Percentiles rank a stretch among this genome's conserved stretches.
These are phyloP conservation scores for Phaenicophaeus curvirostris DNA, from an alignment of 2,797 vertebrate species.

Conservation along the genomic window DNA sequence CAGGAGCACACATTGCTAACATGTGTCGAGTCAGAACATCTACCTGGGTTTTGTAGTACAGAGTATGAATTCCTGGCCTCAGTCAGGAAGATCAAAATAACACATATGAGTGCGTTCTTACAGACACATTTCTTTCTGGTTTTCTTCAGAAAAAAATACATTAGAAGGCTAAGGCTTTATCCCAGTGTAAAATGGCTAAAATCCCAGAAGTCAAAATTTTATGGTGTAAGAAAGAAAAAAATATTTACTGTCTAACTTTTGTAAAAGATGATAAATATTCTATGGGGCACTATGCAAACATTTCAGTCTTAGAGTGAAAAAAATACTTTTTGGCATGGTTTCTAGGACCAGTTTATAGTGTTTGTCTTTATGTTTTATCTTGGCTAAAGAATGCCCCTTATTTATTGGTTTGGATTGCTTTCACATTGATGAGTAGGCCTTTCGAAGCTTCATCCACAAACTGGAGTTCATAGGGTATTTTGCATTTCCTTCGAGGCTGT, in stretches of 20 bases:
- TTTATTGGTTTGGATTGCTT: background rate
- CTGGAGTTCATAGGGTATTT: background rate
- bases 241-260: background rate
- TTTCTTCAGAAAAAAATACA: background rate
- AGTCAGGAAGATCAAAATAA: background rate
- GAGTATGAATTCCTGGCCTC: background rate
- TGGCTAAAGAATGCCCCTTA: background rate
- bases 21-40: background rate
- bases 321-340: background rate
- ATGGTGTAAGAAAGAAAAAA: background rate
- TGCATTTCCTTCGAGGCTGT: background rate
- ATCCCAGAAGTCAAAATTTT: background rate
- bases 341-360: background rate
- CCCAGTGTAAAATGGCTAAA: background rate
- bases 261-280: background rate
- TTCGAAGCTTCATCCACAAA: background rate
- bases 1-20: background rate
- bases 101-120: background rate
- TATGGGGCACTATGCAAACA: background rate
- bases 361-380: background rate
- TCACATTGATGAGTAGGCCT: background rate
- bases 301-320: background rate
- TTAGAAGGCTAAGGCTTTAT: background rate
- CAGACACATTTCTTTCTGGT: background rate
- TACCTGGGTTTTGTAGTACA: background rate